Evolutionary conservation across 2,888 invertebrate species (phyloP).

Genomic region (Dasypolia templi): DNA sequence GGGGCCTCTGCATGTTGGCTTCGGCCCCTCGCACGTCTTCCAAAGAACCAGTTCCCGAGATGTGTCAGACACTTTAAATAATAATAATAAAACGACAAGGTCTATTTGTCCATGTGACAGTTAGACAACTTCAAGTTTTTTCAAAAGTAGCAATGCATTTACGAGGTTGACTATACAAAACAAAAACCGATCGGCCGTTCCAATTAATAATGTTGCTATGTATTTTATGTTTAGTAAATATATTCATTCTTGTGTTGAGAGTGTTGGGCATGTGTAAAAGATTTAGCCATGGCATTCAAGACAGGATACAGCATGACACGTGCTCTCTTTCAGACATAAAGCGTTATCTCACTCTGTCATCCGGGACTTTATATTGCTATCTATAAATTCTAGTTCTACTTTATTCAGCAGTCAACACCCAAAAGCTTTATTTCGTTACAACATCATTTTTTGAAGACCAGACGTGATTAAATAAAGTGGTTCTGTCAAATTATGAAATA

Average conservation of each 20-base stretch:
- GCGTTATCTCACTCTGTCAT: background rate
- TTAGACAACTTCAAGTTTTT: background rate
- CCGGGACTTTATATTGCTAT: background rate
- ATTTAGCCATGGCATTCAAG: background rate
- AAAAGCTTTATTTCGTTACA: constrained; percentile 26
- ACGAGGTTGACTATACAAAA: constrained; percentile 1
- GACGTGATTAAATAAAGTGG: constrained; percentile 35
- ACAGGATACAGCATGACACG: background rate
- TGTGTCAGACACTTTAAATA: too few species aligned
- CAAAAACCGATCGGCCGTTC: constrained; percentile 4
- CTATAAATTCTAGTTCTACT: background rate
- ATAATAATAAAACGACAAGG: background rate
- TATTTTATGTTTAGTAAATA: constrained; percentile 2
- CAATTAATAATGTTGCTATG: constrained; percentile 17
- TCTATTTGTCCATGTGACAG: background rate
- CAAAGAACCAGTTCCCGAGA: too few species aligned
- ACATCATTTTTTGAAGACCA: constrained; percentile 44
- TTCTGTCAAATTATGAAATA: constrained; percentile 6
- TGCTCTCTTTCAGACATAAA: background rate
- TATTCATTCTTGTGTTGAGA: background rate
- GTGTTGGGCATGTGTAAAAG: background rate
- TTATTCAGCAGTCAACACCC: constrained; percentile 56
- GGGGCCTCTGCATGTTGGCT: too few species aligned
- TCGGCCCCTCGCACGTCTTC: too few species aligned
- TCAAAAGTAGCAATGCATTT: background rate